A percentile compares a stretch with the other conserved stretches of the same genome.
Conservation (phyloP, 2,888 invertebrate genomes). For the Trisateles emortualis region DNA sequence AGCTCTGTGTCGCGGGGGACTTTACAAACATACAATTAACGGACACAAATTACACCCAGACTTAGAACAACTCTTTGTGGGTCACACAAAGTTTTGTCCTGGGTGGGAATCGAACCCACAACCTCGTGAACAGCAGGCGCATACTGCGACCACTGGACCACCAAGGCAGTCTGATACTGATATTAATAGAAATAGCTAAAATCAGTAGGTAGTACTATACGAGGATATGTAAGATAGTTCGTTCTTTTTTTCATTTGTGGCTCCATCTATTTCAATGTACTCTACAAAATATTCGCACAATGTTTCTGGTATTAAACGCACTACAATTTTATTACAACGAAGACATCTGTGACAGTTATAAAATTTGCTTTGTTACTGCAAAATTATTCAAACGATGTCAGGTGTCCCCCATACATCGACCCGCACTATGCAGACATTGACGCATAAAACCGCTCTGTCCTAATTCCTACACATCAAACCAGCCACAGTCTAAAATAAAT, state of each 20-base stretch:
- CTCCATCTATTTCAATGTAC: constrained; percentile 12
- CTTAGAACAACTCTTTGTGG: too few species aligned
- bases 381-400: constrained; percentile 81
- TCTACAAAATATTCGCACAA: constrained; percentile 15
- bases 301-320: constrained; percentile 38
- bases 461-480: constrained; percentile 51
- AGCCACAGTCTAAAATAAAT: constrained; percentile 54
- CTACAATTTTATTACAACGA: constrained; percentile 63
- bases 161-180: too few species aligned
- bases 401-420: constrained; percentile 69
- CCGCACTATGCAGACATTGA: constrained; percentile 61
- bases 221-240: too few species aligned
- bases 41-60: too few species aligned
- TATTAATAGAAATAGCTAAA: too few species aligned
- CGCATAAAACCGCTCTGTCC: constrained; percentile 54
- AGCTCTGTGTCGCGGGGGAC: too few species aligned
- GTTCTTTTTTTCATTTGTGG: neutral
- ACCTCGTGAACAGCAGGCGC: too few species aligned
- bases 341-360: constrained; percentile 71
- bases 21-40: too few species aligned
- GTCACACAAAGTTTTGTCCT: too few species aligned
- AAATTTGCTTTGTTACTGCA: constrained; percentile 75
- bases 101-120: too few species aligned
- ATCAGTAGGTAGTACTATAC: too few species aligned
- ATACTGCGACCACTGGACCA: too few species aligned